Conservation (phyloP, 2,888 invertebrate species). For the Pyrocoelia pectoralis region DNA sequence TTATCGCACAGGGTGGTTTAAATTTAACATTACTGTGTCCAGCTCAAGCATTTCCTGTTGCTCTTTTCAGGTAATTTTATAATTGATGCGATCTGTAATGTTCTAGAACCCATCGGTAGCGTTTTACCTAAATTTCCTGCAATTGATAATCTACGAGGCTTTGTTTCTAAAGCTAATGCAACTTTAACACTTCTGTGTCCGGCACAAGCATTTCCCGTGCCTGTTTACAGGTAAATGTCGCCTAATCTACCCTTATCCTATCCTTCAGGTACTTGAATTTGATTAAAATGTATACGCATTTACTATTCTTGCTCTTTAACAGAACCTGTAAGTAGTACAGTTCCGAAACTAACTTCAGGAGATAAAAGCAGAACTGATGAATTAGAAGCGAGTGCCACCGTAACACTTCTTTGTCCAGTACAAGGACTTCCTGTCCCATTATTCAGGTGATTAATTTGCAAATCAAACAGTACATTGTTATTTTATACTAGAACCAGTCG, state of each 20-base stretch:
- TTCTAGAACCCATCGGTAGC: constrained; percentile 63
- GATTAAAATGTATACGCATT: constrained; percentile 9
- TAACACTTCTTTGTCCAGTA: constrained; percentile 75
- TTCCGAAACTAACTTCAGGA: constrained; percentile 60
- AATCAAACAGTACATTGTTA: neutral
- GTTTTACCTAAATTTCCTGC: constrained; percentile 61
- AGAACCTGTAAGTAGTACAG: constrained; percentile 66
- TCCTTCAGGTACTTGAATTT: constrained; percentile 55
- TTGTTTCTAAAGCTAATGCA: constrained; percentile 44
- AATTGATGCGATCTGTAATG: constrained; percentile 26
- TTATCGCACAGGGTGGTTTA: constrained; percentile 21
- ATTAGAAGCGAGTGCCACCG: constrained; percentile 50
- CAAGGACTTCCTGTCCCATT: constrained; percentile 73
- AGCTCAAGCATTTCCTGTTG: constrained; percentile 75
- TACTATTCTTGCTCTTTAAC: constrained; percentile 21
- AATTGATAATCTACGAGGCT: constrained; percentile 51
- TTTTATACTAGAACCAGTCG: constrained; percentile 61
- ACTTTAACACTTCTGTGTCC: constrained; percentile 67
- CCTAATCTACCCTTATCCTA: constrained; percentile 48
- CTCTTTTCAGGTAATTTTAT: constrained; percentile 74
- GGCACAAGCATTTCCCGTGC: constrained; percentile 75
- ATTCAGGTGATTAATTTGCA: constrained; percentile 61
- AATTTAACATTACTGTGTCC: constrained; percentile 67
- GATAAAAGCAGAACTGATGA: constrained; percentile 47
- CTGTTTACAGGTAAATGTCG: constrained; percentile 56